Evolutionary conservation across 2,113 vertebrate species (phyloP).

Genomic region (Myrmecobius fasciatus): DNA sequence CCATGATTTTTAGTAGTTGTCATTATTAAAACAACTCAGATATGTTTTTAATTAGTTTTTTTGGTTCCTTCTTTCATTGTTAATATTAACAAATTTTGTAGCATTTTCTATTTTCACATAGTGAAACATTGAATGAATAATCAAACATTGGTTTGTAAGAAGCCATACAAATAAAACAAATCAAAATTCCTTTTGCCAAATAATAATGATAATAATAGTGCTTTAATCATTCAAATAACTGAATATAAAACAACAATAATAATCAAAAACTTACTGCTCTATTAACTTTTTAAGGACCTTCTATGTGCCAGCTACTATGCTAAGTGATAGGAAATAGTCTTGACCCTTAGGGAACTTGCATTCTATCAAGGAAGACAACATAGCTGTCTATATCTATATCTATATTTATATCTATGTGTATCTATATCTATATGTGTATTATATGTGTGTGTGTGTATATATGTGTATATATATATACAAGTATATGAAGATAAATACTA

Average conservation of each 20-base stretch:
- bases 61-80: conserved; percentile 57
- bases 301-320: not conserved
- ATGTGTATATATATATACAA: not conserved
- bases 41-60: not conserved
- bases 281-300: not conserved
- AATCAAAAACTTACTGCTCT: not conserved
- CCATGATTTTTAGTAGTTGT: not conserved
- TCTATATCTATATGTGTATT: no score
- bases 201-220: conserved; percentile 17
- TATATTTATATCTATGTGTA: no score
- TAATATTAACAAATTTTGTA: conserved; percentile 32
- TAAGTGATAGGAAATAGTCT: not conserved
- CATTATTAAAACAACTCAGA: not conserved
- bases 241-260: not conserved
- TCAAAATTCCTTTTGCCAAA: conserved; percentile 33
- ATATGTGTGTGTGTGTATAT: no score
- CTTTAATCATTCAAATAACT: conserved; percentile 1
- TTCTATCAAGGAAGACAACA: not conserved
- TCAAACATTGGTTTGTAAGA: conserved; percentile 34
- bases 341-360: not conserved
- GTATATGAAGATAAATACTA: conserved; percentile 1
- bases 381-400: no score
- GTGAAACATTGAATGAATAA: conserved; percentile 6
- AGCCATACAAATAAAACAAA: conserved; percentile 33
- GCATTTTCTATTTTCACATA: conserved; percentile 3